Percentiles rank a stretch among this genome's conserved stretches.
phyloP scores from a whole-genome alignment of 35 echinoderm and acorn worm species.

The Holothuria glaberrima region DNA sequence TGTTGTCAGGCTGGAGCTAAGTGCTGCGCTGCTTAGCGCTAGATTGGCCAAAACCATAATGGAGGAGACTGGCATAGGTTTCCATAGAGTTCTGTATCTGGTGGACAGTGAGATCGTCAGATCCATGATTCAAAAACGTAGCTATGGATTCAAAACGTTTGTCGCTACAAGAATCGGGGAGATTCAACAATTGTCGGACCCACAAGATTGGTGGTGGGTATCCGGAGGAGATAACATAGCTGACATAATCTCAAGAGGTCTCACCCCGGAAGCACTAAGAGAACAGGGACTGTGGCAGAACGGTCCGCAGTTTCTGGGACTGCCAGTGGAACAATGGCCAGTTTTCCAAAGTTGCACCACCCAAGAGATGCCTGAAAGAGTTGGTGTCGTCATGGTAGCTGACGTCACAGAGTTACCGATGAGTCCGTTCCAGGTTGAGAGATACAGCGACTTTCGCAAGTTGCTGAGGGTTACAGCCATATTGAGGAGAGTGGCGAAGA shows the following conservation, averaged over 20 bases:
- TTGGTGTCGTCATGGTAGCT: slow-evolving; percentile 20
- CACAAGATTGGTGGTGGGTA: slow-evolving; percentile 74
- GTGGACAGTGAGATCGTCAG: slow-evolving; percentile 75
- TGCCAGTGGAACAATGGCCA: slow-evolving; percentile 47
- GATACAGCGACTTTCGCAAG: slow-evolving; percentile 50
- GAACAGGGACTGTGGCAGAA: slow-evolving; percentile 37
- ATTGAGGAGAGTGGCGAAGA: background rate
- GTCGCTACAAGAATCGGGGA: slow-evolving; percentile 66
- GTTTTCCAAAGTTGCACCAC: slow-evolving; percentile 58
- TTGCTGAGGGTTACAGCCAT: slow-evolving; percentile 50
- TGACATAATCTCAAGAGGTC: slow-evolving; percentile 53
- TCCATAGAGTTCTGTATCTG: slow-evolving; percentile 47
- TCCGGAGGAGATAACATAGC: slow-evolving; percentile 28
- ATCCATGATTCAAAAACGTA: slow-evolving; percentile 67
- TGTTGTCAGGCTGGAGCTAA: slow-evolving; percentile 57
- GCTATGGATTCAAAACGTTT: slow-evolving; percentile 73
- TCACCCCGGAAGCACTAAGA: slow-evolving; percentile 20
- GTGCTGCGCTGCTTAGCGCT: slow-evolving; percentile 53
- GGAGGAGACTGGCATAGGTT: no score
- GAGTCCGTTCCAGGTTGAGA: slow-evolving; percentile 10
- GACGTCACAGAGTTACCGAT: slow-evolving; percentile 6
- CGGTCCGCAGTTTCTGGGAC: slow-evolving; percentile 58
- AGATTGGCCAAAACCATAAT: no score
- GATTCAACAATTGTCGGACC: slow-evolving; percentile 41
- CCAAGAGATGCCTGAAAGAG: slow-evolving; percentile 16